Evolutionary conservation across 2,797 vertebrate species (phyloP), one percentile per base, ranked within the genome.

Genomic region (Saxicola maurus): DNA sequence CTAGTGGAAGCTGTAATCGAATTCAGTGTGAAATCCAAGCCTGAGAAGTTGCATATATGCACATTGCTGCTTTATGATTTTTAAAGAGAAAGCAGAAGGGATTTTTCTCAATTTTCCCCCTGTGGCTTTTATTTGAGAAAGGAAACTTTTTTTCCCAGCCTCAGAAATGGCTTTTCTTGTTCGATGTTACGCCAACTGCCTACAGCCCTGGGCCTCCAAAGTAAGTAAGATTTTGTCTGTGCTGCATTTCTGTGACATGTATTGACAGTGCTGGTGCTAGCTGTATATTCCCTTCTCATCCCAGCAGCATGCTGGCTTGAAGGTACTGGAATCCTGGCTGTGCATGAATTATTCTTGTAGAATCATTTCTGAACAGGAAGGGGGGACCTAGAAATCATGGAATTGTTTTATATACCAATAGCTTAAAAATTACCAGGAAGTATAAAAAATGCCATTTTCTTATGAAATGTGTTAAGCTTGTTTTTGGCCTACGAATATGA

Each of bases 121-220:
- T 42, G 90, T 96, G 95, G 84, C 88, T 96, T 92, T 93, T 95
- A 57, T 97, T 96, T 94, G 94, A 96, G 93, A 97, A 97, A 97
- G 96, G 97, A 98, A 98, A 98, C 97, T 98, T 98, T 98, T 98
- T 96, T 94, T 96, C 92, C 94, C 95, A 97, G 88, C 90, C 82
- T 96, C 95, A 97, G 96, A 98, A 98, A 99, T 99, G 99, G 99
- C 99, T 98, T 99, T 99, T 98, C 99, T 99, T 91, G 98, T 99
- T 95, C 99, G 99, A 97, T 99, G 99, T 98, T 99, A 99, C 86
- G 99, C 99, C 98, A 99, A 99, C 98, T 99, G 99, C 97, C 98
- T 99, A 97, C 99, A 99, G 93, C 99, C 99, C 40, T 99, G 99
- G 99, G 99, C 99, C 97, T 99, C 99, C 96, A 99, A 99, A 99